Evolutionary conservation across 2,113 vertebrate species (phyloP), one percentile per base, ranked within the genome.

Genomic region (Myiozetetes cayanensis): DNA sequence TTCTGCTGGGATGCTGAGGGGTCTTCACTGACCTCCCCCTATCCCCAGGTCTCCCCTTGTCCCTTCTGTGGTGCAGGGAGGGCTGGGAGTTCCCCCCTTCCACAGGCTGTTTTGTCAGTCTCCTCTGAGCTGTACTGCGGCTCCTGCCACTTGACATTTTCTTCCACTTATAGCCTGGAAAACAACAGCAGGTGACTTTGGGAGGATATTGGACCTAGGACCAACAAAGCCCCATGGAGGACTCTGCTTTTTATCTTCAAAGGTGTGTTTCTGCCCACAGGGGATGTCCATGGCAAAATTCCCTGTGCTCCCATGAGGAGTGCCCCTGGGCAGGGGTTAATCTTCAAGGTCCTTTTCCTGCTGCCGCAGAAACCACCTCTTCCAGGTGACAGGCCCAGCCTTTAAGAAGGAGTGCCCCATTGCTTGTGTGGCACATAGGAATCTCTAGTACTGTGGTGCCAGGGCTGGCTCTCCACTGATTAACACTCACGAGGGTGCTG

Each of bases 1-100:
- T 44, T 27, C 44, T 68, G 25, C 41, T n/a, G 63, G 41, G 49
- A 28, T 72, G n/a, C 56, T 52, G 44, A 56, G 35, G 20, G 24
- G 35, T 9, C 49, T 43, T 31, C 11, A 0, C 30, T 0, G 0
- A 4, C 10, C 67, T 3, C 18, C 31, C 31, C 6, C 14, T 31
- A 31, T 2, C n/a, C 23, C 27, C 28, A 17, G 23, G 10, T 59
- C 12, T 67, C 47, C 25, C 20, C 30, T 25, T 41, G 23, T 46
- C 30, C 46, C 4, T 53, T 67, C 25, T 53, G 14, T 2, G 1
- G 3, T 12, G n/a, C 3, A 2, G 37, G 14, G 8, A 2, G 37
- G 14, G 8, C 27, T 83, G 67, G 24, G 30, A 73, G 2, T 35
- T 46, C 3, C 23, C 21, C 8, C 3, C 25, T 78, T 72, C 67